These are phyloP conservation scores for Trichosurus vulpecula DNA, from an alignment of 2,797 vertebrate species.

Conservation along the genomic window DNA sequence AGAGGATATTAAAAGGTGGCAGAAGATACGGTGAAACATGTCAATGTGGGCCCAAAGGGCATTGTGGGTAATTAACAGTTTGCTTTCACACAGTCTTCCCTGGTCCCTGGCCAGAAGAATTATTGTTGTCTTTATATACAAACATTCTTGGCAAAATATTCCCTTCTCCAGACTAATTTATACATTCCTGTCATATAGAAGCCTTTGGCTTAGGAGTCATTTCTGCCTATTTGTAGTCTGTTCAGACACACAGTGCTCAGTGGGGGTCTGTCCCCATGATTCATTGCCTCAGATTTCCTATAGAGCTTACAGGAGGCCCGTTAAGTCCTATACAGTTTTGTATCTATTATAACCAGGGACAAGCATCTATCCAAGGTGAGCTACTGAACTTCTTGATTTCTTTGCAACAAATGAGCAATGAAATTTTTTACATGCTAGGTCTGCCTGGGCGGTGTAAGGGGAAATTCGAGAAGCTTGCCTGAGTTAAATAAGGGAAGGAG, in stretches of 20 bases:
- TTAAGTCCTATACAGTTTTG: slow-evolving; percentile 86
- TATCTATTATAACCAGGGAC: slow-evolving; percentile 87
- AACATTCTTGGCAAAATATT: slow-evolving; percentile 81
- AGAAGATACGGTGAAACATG: slow-evolving; percentile 49
- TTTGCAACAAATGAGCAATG: slow-evolving; percentile 84
- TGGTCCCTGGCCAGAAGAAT: slow-evolving; percentile 51
- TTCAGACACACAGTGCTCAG: slow-evolving; percentile 86
- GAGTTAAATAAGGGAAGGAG: slow-evolving; percentile 86
- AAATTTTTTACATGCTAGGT: slow-evolving; percentile 80
- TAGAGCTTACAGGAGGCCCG: slow-evolving; percentile 87
- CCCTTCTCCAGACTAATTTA: slow-evolving; percentile 81
- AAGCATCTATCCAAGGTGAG: slow-evolving; percentile 85
- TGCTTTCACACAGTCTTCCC: slow-evolving; percentile 23
- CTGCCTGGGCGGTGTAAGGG: slow-evolving; percentile 66
- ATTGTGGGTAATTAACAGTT: slow-evolving; percentile 69
- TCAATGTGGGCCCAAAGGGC: slow-evolving; percentile 34
- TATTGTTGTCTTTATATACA: slow-evolving; percentile 61
- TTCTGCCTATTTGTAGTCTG: slow-evolving; percentile 85
- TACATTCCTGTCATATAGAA: slow-evolving; percentile 83
- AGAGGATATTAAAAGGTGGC: slow-evolving; percentile 74
- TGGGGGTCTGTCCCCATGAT: slow-evolving; percentile 86
- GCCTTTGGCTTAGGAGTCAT: slow-evolving; percentile 84
- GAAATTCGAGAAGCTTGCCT: slow-evolving; percentile 82
- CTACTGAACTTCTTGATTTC: slow-evolving; percentile 81
- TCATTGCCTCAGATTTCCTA: slow-evolving; percentile 88